Base-by-base conservation (phyloP, 2,888 invertebrate species). In the Sphinx pinastri region DNA sequence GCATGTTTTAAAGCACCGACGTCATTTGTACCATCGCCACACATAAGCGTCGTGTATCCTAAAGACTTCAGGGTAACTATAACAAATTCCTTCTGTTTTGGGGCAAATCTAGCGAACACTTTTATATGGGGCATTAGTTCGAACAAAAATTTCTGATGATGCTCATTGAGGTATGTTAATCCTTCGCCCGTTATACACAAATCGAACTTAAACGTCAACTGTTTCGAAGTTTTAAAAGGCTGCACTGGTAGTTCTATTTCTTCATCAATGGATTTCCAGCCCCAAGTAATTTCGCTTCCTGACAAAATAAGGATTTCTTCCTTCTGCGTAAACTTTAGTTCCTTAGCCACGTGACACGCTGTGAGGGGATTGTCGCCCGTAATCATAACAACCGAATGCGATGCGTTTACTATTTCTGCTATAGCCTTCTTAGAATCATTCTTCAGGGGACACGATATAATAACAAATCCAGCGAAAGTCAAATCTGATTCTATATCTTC, bases 21-120 rank as follows among this genome's bases (percentile, higher is more conserved):
- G 92, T 99, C 99, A 88, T 99, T 99, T 1, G 99, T 99, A 70
- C 99, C 99, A 93, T 99, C 99, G 2, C 99, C 99, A 86, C 99
- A 99, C 99, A 99, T 99, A 2, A 99, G 94, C 0, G 99, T 99
- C 5, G 96, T 96, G 83, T 96, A 98, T 6, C 99, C 99, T 13
- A 97, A 92, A 49, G 96, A 95, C 86, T 98, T 99, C 69, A 99
- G 91, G 6, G 97, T 96, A 11, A 98, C 97, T 59, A 99, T 97
- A 2, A 99, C 97, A 84, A 96, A 97, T 91, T 99, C 99, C 91
- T 99, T 99, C 88, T 99, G 99, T 87, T 99, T 99, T 0, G 99
- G 99, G 2, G 99, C 99, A 83, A 99, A 99, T 80, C 99, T 95
- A 0, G 99, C 99, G 89, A 98, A 99, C 2, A 99, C 98, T 69